Conservation (phyloP, 2,113 vertebrate genomes). For the Fukomys damarensis region DNA sequence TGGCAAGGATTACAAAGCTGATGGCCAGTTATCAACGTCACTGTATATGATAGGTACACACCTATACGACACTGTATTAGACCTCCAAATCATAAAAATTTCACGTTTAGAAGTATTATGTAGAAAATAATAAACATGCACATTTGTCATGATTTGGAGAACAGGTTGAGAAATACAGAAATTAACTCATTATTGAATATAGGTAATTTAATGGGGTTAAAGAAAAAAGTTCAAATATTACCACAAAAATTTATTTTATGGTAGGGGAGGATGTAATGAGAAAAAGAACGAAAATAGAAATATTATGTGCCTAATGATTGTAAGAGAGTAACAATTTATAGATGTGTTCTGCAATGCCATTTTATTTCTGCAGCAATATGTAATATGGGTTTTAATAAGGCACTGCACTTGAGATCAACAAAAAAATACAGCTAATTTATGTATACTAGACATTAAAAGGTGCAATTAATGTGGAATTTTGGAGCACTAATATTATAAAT, state of each 20-base stretch:
- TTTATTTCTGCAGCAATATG: conserved; percentile 62
- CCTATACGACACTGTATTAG: not conserved
- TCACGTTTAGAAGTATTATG: not conserved
- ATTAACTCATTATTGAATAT: conserved; percentile 29
- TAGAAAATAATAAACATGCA: not conserved
- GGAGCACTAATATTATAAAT: conserved; percentile 53
- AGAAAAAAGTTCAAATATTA: conserved; percentile 39
- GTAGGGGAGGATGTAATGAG: not conserved
- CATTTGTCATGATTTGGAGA: not conserved
- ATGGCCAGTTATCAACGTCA: not conserved
- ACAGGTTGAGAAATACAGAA: conserved; percentile 54
- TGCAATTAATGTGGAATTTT: conserved; percentile 45
- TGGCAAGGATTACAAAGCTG: not conserved
- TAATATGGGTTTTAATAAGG: conserved; percentile 61
- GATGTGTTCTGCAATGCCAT: not conserved
- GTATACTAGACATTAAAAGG: conserved; percentile 39
- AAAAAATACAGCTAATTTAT: conserved; percentile 58
- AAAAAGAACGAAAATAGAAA: conserved; percentile 41
- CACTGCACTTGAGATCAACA: not conserved
- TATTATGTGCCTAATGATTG: conserved; percentile 24
- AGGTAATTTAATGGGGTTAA: conserved; percentile 13
- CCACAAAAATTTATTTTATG: conserved; percentile 63
- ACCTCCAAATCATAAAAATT: not conserved
- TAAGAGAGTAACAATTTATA: conserved; percentile 46
- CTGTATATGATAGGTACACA: not conserved